Percentiles rank a stretch among this genome's conserved stretches.
Conservation (phyloP, 2,113 vertebrate species). For the Macquaria australasica region DNA sequence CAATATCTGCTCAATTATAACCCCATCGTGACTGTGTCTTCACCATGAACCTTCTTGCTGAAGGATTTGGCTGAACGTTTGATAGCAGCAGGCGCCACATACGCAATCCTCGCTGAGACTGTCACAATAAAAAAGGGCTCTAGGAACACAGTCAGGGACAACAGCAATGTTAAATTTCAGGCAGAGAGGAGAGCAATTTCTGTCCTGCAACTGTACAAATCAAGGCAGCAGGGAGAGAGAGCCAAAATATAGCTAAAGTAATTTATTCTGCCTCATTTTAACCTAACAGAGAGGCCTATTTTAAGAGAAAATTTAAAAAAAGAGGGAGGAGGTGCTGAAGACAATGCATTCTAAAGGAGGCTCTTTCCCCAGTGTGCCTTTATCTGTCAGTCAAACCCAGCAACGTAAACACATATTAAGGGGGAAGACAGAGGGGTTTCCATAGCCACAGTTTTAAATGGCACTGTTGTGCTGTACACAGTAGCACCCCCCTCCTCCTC, state of each 20-base stretch:
- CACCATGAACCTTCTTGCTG: conserved; percentile 34
- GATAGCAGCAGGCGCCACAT: conserved; percentile 68
- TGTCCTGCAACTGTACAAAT: conserved; percentile 55
- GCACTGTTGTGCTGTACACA: conserved; percentile 51
- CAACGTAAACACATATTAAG: conserved; percentile 75
- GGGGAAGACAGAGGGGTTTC: conserved; percentile 71
- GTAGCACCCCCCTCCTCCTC: background rate
- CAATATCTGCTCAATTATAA: conserved; percentile 24
- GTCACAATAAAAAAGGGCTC: conserved; percentile 69
- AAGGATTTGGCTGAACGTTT: conserved; percentile 57
- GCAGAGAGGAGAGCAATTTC: conserved; percentile 60
- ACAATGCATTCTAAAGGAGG: conserved; percentile 77
- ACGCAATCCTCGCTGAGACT: conserved; percentile 67
- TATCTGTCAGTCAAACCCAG: conserved; percentile 76
- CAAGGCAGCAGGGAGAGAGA: conserved; percentile 43
- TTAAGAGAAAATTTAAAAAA: conserved; percentile 66
- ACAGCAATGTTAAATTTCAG: conserved; percentile 64
- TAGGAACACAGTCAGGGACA: conserved; percentile 67
- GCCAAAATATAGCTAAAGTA: conserved; percentile 64
- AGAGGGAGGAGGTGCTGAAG: conserved; percentile 63
- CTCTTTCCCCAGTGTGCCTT: conserved; percentile 71
- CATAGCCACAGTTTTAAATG: conserved; percentile 75
- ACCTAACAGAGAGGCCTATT: conserved; percentile 69
- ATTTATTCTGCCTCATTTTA: conserved; percentile 70
- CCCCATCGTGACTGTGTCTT: conserved; percentile 35